Base-by-base conservation (phyloP, 2,113 vertebrate species). In the Bombycilla garrulus region DNA sequence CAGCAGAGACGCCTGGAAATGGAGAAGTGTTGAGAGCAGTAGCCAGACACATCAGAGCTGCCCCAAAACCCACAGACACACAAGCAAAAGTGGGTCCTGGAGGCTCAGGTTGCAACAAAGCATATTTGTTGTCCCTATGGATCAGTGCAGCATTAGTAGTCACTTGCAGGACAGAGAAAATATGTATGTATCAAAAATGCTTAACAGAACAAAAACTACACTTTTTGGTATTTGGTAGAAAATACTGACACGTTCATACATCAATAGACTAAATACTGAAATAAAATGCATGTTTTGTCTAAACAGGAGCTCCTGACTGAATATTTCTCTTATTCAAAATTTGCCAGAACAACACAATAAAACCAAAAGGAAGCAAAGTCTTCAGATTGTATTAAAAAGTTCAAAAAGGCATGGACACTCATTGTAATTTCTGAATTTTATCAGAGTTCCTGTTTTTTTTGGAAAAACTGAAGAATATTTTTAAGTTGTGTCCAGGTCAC, bases 151-250 rank as follows among this genome's bases (percentile, higher is more conserved):
- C n/a, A 42, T 25, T 1, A 4, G 15, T 2, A 28, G 38, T 31
- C 47, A 62, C 31, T 21, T n/a, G 19, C 2, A 87, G 47, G 47
- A 57, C 26, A 78, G 21, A 70, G 36, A 54, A 76, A 5, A 58
- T 2, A 12, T 0, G 3, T 7, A 28, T 1, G 8, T 13, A 54
- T 42, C 8, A 80, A 38, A 82, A 95, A 53, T 0, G 0, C 22
- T 0, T 29, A 64, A 61, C 0, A 65, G 57, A 65, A 66, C n/a
- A 90, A 70, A 74, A 87, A 71, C 10, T 11, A 50, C 25, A 31
- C 35, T 67, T 71, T 66, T 19, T 35, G 23, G 21, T 62, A 72
- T 65, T 56, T 42, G 29, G 29, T 57, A 60, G 33, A 40, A 80
- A 69, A 69, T n/a, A 48, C 4, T 31, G 21, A 29, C 21, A 40